A percentile compares a stretch with the other conserved stretches of the same genome.
phyloP scores from a whole-genome alignment of 2,888 invertebrate species.

The Scelioninae gen. 1 region DNA sequence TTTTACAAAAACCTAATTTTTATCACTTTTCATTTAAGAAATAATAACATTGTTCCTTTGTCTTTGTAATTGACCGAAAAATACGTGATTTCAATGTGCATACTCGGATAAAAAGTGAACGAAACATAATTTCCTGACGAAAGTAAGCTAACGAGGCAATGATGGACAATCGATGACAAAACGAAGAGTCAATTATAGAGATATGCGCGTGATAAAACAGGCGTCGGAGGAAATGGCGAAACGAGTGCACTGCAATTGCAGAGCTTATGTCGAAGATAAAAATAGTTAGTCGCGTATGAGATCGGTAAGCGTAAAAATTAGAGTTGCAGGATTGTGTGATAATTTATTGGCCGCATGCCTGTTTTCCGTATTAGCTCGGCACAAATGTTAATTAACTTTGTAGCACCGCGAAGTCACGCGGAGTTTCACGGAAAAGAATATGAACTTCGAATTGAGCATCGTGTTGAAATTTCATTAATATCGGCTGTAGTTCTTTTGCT shows the following conservation, averaged over 20 bases:
- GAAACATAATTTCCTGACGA: conserved; percentile 59
- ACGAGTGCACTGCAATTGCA: conserved; percentile 46
- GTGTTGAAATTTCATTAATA: conserved; percentile 11
- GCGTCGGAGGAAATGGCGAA: conserved; percentile 42
- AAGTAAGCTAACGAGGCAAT: conserved; percentile 48
- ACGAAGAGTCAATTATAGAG: conserved; percentile 36
- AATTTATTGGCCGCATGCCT: conserved; percentile 56
- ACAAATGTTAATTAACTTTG: conserved; percentile 48
- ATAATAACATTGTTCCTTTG: no score
- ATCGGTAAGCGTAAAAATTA: conserved; percentile 63
- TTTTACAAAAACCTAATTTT: not conserved
- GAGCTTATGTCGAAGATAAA: conserved; percentile 36
- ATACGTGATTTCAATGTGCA: conserved; percentile 14
- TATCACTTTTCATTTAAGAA: not conserved
- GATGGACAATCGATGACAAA: conserved; percentile 60
- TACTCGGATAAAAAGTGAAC: conserved; percentile 31
- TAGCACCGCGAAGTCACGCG: conserved; percentile 27
- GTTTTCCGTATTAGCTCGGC: conserved; percentile 55
- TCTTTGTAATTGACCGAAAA: not conserved
- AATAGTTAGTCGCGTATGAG: conserved; percentile 51
- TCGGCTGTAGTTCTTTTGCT: not conserved
- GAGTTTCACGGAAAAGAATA: conserved; percentile 4
- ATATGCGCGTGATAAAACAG: conserved; percentile 31
- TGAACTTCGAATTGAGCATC: not conserved
- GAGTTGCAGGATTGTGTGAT: conserved; percentile 54